Conservation (phyloP, 2,888 invertebrate species). For the Oeneis ivallda region DNA sequence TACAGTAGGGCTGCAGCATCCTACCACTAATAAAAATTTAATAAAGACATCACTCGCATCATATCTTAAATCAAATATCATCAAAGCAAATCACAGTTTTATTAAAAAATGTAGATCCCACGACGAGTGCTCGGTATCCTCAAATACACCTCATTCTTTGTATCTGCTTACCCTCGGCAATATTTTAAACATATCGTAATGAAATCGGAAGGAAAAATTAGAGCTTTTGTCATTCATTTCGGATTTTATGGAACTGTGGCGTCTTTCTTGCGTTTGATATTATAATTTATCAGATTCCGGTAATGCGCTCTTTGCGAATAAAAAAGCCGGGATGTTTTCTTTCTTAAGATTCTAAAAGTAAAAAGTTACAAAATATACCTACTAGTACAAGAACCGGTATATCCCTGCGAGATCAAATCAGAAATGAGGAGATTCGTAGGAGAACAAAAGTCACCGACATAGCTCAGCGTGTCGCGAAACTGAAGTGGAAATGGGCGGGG, state of each 20-base stretch:
- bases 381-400: no score
- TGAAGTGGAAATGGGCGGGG: no score
- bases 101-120: slow-evolving; percentile 24
- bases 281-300: slow-evolving; percentile 6
- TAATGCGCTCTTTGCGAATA: slow-evolving; percentile 1
- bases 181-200: slow-evolving; percentile 60
- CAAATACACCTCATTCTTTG: not conserved
- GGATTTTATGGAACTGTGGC: slow-evolving; percentile 26
- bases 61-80: slow-evolving; percentile 34
- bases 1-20: no score
- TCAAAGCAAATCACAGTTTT: slow-evolving; percentile 32
- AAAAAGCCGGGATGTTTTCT: not conserved
- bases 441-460: no score
- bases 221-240: slow-evolving; percentile 28
- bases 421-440: no score
- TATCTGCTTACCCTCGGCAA: slow-evolving; percentile 21
- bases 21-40: not conserved
- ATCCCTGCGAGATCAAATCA: no score
- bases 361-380: no score
- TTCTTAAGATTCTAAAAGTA: no score
- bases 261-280: slow-evolving; percentile 18
- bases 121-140: slow-evolving; percentile 11
- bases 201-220: slow-evolving; percentile 55
- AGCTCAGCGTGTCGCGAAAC: no score
- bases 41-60: slow-evolving; percentile 20